Evolutionary conservation across 2,113 vertebrate species (phyloP).

Genomic region (Planiliza haematocheilus): DNA sequence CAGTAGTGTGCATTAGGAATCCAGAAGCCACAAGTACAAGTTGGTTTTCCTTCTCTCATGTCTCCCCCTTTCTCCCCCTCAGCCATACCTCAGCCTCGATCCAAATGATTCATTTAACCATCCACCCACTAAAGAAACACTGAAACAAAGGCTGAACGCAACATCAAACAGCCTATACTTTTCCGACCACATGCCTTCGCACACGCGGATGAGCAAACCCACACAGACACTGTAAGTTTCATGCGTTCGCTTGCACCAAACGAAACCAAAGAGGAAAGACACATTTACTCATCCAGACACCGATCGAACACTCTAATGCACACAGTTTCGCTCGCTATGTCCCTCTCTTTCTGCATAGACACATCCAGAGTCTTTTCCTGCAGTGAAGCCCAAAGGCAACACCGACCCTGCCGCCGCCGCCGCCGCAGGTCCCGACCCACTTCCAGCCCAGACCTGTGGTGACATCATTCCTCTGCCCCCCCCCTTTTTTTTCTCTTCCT

Average conservation of each 20-base stretch:
- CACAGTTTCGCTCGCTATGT: conserved; percentile 35
- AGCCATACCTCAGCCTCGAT: conserved; percentile 70
- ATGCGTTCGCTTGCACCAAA: conserved; percentile 5
- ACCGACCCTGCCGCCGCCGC: conserved; percentile 54
- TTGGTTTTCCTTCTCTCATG: conserved; percentile 66
- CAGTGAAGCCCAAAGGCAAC: conserved; percentile 63
- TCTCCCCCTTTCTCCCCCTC: conserved; percentile 21
- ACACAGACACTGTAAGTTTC: conserved; percentile 25
- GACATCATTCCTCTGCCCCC: conserved; percentile 74
- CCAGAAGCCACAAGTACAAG: conserved; percentile 76
- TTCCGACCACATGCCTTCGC: conserved; percentile 66
- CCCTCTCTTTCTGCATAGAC: conserved; percentile 33
- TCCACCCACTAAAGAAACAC: conserved; percentile 71
- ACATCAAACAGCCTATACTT: conserved; percentile 71
- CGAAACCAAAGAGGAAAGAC: conserved; percentile 15
- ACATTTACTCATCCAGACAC: conserved; percentile 54
- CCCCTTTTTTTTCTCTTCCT: too few relatives aligned
- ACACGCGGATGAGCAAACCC: conserved; percentile 19
- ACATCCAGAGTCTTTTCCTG: conserved; percentile 38
- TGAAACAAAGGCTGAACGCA: conserved; percentile 71
- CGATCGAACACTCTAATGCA: conserved; percentile 30
- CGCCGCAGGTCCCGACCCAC: conserved; percentile 57
- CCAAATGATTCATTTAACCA: conserved; percentile 77
- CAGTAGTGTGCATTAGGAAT: conserved; percentile 56
- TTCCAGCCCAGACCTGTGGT: conserved; percentile 76